A percentile compares a stretch with the other conserved stretches of the same genome.
phyloP scores from a whole-genome alignment of 2,888 invertebrate species.

The Hypercompe scribonia region DNA sequence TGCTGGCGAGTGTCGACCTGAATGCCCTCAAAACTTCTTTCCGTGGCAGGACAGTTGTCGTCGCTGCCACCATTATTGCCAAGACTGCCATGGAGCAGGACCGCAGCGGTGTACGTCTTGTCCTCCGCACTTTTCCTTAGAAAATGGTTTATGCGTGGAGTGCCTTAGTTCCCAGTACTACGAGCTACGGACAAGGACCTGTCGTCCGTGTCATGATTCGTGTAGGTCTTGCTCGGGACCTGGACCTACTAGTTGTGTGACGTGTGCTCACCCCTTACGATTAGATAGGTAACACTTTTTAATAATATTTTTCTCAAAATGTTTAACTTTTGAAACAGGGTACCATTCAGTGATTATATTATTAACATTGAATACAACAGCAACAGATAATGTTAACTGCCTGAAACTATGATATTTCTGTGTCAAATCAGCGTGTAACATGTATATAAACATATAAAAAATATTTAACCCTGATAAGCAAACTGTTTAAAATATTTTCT shows the following conservation, averaged over 20 bases:
- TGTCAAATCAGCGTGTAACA: no score
- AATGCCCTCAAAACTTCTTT: constrained; percentile 94
- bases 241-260: constrained; percentile 90
- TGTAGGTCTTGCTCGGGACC: constrained; percentile 91
- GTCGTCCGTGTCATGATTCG: constrained; percentile 90
- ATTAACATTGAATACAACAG: no score
- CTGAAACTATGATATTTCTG: no score
- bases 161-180: constrained; percentile 92
- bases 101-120: constrained; percentile 91
- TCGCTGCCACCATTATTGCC: constrained; percentile 95
- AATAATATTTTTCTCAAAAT: neutral
- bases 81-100: constrained; percentile 94
- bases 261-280: constrained; percentile 90
- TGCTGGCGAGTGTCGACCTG: constrained; percentile 93
- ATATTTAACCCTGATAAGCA: no score
- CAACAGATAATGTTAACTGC: no score
- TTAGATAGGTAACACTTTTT: constrained; percentile 84
- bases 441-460: no score
- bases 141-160: constrained; percentile 90
- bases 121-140: constrained; percentile 90
- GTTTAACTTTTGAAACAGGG: neutral
- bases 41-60: constrained; percentile 94
- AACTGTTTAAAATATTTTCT: neutral
- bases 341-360: neutral
- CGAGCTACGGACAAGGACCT: constrained; percentile 89